Evolutionary conservation across 2,113 vertebrate genomes (phyloP), one percentile per base, ranked within the genome.

Genomic region (Rafetus swinhoei): DNA sequence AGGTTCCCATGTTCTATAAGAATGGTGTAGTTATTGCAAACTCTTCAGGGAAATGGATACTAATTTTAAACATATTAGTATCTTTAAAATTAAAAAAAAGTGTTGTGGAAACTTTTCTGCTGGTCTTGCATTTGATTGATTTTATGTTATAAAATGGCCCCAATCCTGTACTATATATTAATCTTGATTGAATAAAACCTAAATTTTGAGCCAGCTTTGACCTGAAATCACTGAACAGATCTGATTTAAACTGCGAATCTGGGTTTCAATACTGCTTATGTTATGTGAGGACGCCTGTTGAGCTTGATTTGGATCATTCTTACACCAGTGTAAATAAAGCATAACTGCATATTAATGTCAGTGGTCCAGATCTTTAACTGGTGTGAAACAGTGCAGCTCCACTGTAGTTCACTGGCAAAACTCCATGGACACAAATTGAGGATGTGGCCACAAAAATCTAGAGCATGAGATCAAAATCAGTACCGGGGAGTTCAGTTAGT

Each of bases 51-150:
- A 92, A 92, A 84, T 86, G 77, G 94, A 95, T 86, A 85, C 92
- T 91, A 86, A 92, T 87, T 89, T 92, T 93, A 93, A 97, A 96
- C 94, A 95, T 96, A 96, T 93, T 88, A 81, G 85, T 97, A 93
- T 94, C 96, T 95, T 93, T 65, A 93, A 90, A 95, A 93, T 93
- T 79, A 77, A 59, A 82, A 88, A 88, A 3, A 32, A 9, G 8
- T 21, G 92, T 96, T 93, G 80, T 89, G 88, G 95, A 91, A 95
- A 95, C 56, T 50, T 89, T 96, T 95, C 81, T 92, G 59, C 77
- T 85, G 79, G 74, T 53, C 87, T 96, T 94, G 92, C 92, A 84
- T 93, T 96, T 72, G 65, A 94, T 94, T 96, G 92, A 95, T 95
- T 87, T 96, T 45, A 45, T 84, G 95, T 89, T 65, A 32, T 65